These are phyloP conservation scores for Rhabdophis nuchalis DNA, from an alignment of 2,797 vertebrate genomes.

Conservation along the genomic window DNA sequence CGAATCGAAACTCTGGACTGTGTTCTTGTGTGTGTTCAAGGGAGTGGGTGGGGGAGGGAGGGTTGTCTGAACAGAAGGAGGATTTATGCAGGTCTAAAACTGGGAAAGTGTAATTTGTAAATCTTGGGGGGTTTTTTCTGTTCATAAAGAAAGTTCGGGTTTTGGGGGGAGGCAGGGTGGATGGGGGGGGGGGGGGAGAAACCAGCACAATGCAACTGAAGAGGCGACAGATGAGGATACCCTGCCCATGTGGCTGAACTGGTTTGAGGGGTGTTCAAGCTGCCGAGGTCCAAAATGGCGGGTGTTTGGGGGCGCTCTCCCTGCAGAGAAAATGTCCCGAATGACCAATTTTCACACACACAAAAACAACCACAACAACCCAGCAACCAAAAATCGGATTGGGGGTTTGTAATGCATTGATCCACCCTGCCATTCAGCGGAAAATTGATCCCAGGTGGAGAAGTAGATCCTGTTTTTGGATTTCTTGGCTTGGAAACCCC, in stretches of 20 bases:
- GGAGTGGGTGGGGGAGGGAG: neutral
- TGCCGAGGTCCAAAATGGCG: neutral
- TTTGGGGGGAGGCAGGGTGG: neutral
- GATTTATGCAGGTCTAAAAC: neutral
- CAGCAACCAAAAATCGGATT: too few species aligned
- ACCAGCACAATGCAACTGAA: neutral
- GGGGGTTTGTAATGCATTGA: neutral
- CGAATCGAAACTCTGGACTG: neutral
- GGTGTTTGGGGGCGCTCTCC: neutral
- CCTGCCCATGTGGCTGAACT: neutral
- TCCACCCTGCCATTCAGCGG: neutral
- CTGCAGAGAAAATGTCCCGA: neutral
- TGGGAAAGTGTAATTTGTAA: neutral
- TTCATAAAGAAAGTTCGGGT: neutral
- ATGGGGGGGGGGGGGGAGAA: neutral
- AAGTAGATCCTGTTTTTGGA: neutral
- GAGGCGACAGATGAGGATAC: neutral
- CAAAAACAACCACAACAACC: too few species aligned
- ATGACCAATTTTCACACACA: neutral
- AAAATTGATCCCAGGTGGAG: neutral
- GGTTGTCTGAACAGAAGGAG: neutral
- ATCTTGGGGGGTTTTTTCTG: neutral
- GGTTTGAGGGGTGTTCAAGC: neutral
- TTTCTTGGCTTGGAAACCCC: neutral
- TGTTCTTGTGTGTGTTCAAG: neutral